Conservation (phyloP, 2,113 vertebrate genomes). For the Paratilapia polleni region DNA sequence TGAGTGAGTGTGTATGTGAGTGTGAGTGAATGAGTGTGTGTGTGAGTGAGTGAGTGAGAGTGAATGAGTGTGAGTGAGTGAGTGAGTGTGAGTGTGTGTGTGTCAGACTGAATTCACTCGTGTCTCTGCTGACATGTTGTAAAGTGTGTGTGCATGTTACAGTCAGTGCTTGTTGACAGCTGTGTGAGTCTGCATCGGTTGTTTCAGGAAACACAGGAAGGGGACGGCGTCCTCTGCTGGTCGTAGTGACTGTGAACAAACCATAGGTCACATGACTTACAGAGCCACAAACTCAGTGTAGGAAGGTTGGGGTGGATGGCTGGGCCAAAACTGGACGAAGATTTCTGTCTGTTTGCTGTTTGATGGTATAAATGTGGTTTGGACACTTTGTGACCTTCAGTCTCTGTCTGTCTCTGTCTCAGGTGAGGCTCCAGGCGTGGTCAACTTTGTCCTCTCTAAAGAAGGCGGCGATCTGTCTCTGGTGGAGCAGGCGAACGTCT, state of each 20-base stretch:
- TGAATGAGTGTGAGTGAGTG: no score
- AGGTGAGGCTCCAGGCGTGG: slow-evolving; percentile 84
- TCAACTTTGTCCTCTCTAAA: slow-evolving; percentile 93
- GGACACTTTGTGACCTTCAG: not conserved
- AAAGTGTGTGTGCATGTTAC: slow-evolving; percentile 6
- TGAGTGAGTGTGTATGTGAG: no score
- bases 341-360: not conserved
- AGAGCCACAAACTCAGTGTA: not conserved
- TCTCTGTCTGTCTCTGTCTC: slow-evolving; percentile 45
- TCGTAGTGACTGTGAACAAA: not conserved
- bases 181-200: not conserved
- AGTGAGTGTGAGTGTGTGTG: no score
- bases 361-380: not conserved
- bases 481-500: slow-evolving; percentile 93
- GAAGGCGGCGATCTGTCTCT: slow-evolving; percentile 89
- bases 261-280: not conserved
- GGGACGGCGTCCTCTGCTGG: not conserved
- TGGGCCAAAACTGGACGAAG: not conserved
- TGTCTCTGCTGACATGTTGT: not conserved
- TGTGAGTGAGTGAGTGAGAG: no score
- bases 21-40: no score
- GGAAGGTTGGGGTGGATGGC: not conserved
- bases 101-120: not conserved
- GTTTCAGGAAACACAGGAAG: no score
- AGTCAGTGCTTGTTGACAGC: not conserved